Base-by-base conservation (phyloP, 35 echinoderm and acorn worm genomes). In the Apostichopus californicus region DNA sequence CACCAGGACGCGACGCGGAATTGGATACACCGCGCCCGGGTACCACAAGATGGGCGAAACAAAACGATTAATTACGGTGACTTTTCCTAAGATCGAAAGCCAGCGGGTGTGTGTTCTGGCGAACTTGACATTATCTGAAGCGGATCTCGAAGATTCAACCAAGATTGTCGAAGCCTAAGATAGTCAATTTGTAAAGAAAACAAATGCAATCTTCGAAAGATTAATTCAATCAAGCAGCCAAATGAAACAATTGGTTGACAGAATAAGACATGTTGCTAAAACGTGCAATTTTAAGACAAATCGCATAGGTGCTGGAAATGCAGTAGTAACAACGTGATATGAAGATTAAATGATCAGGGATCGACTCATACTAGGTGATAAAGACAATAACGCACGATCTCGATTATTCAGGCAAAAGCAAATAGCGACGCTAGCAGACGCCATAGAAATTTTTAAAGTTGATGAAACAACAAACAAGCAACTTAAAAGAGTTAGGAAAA, bases 361-460 rank as follows among this genome's bases (percentile, higher is more conserved):
- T 79, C 77, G 77, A 21, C 77, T 79, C 20, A 79, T 79, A 79
- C 77, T 79, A 46, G 77, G 77, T 8, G 8, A 28, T 46, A 79
- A 79, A 21, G 77, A 79, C 77, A 79, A 79, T 6, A 46, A 79
- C 26, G 77, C 77, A 46, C 81, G 9, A 85, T 55, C 81, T 85
- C 55, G 81, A 26, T 54, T 85, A n/a, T 85, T 85, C 81, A 85
- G 81, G 78, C 21, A 24, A 21, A 80, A 24, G 56, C 81, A 85
- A 85, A 85, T 59, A 85, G 81, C 81, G 52, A 85, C 81, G 9
- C 54, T 85, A 54, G 81, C 34, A 21, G 56, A 85, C 15, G 81
- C 81, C 81, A 85, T 85, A 59, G 81, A 85, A 85, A 85, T 85
- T 55, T 85, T 85, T 55, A 85, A 85, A 21, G 17, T 85, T 85